A percentile compares a stretch with the other conserved stretches of the same genome.
Conservation (phyloP, 2,113 vertebrate genomes). For the Pseudopipra pipra region DNA sequence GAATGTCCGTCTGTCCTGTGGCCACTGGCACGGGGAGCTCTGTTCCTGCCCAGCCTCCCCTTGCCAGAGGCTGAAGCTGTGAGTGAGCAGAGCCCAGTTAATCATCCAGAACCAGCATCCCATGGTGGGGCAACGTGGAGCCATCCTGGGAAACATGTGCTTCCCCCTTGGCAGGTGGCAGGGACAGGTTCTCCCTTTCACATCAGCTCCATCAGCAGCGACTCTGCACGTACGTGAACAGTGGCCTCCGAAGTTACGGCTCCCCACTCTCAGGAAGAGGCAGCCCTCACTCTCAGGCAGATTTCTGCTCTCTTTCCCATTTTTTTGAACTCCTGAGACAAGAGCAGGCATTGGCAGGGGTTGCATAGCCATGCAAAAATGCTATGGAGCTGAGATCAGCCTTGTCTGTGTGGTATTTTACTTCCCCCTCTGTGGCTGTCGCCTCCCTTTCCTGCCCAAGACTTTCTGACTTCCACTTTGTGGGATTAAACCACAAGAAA, state of each 20-base stretch:
- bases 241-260: not conserved
- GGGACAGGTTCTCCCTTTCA: not conserved
- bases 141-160: not conserved
- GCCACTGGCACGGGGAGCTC: not conserved
- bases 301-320: not conserved
- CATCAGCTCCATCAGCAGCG: rapidly evolving
- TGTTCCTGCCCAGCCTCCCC: not conserved
- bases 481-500: not conserved
- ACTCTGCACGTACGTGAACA: not conserved
- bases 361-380: not conserved
- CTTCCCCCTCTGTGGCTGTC: not conserved
- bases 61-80: not conserved
- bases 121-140: not conserved
- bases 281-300: not conserved
- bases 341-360: not conserved
- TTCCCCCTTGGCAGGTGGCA: not conserved
- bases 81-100: not conserved
- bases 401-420: not conserved
- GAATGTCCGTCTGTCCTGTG: rapidly evolving
- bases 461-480: not conserved
- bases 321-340: not conserved
- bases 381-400: not conserved
- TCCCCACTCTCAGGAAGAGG: not conserved
- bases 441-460: not conserved
- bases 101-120: not conserved